Evolutionary conservation across 1,140 invertebrate species (phyloP).

Genomic region (Ceratosolen solmsi): DNA sequence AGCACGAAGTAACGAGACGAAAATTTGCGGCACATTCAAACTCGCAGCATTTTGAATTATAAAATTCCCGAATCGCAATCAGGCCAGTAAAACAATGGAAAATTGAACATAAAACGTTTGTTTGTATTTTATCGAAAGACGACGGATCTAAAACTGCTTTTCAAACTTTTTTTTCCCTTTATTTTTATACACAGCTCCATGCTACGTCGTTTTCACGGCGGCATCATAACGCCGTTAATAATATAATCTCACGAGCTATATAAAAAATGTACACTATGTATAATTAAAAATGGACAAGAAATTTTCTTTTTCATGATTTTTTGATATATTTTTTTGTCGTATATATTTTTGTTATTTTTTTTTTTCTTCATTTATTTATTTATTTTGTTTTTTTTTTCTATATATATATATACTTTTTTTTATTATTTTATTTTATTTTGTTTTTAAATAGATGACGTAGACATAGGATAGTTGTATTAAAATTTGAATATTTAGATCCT

Average conservation of each 20-base stretch:
- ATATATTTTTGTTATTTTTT: too few relatives aligned
- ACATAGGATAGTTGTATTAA: conserved; percentile 50
- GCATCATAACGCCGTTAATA: conserved; percentile 58
- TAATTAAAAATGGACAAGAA: conserved; percentile 72
- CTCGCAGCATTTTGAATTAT: conserved; percentile 45
- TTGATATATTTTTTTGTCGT: neutral
- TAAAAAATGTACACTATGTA: conserved; percentile 75
- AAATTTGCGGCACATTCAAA: conserved; percentile 47
- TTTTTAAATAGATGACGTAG: conserved; percentile 62
- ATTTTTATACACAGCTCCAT: conserved; percentile 59
- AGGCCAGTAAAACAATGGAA: conserved; percentile 53
- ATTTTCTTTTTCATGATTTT: conserved; percentile 55
- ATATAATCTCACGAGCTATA: conserved; percentile 68
- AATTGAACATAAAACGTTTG: conserved; percentile 38
- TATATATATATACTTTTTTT: too few relatives aligned
- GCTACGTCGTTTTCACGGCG: conserved; percentile 48
- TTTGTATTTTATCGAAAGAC: conserved; percentile 42
- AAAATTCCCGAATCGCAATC: conserved; percentile 46
- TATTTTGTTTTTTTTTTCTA: neutral
- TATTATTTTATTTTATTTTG: conserved; percentile 15
- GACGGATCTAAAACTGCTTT: conserved; percentile 46
- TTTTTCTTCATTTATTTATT: neutral
- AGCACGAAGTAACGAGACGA: conserved; percentile 45
- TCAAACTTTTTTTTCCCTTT: conserved; percentile 47
- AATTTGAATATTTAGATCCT: conserved; percentile 48